Conservation (phyloP, 2,888 invertebrate genomes). For the Parnassius apollo region DNA sequence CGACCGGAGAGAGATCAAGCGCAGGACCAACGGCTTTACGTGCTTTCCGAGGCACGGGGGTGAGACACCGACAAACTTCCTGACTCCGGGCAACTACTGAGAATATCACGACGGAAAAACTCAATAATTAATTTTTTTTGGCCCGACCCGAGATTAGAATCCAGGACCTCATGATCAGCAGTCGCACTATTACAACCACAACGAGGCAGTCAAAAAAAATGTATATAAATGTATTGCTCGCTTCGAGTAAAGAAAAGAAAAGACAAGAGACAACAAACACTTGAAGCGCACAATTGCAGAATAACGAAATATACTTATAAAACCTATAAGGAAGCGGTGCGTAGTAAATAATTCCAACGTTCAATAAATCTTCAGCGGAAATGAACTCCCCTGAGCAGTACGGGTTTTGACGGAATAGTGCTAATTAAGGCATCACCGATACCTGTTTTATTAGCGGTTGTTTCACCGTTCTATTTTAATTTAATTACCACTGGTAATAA, state of each 20-base stretch:
- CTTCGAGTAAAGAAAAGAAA: not conserved
- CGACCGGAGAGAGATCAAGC: no score
- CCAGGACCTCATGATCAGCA: no score
- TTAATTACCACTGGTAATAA: slow-evolving; percentile 5
- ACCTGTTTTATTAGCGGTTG: slow-evolving; percentile 12
- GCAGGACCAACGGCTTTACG: no score
- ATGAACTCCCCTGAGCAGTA: slow-evolving; percentile 17
- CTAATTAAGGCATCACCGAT: slow-evolving; percentile 17
- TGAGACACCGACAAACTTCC: no score
- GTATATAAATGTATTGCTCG: no score
- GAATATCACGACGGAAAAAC: no score
- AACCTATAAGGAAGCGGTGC: slow-evolving; percentile 16
- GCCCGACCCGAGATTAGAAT: no score
- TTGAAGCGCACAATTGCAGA: not conserved
- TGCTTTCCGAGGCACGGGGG: no score
- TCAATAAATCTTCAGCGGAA: slow-evolving; percentile 16
- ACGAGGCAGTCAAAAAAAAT: no score
- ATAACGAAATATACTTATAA: not conserved
- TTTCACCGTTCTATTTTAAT: slow-evolving; percentile 14
- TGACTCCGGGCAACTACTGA: no score
- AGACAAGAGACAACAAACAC: not conserved
- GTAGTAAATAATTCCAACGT: slow-evolving; percentile 15
- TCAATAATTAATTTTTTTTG: no score
- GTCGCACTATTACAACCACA: no score
- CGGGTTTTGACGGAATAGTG: slow-evolving; percentile 13